Conservation (phyloP, 2,888 invertebrate species). For the Ametastegia equiseti region DNA sequence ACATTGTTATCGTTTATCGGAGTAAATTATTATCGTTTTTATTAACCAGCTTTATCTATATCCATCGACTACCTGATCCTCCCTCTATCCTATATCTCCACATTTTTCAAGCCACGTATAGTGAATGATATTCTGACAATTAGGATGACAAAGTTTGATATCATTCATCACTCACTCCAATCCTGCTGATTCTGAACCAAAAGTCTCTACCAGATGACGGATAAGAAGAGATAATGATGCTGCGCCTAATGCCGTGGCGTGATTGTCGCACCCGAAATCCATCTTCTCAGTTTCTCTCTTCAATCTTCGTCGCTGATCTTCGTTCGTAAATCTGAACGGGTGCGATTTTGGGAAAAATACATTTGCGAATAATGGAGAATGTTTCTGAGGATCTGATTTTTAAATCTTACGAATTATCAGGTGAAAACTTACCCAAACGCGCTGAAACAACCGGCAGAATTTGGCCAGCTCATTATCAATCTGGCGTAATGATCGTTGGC, state of each 20-base stretch:
- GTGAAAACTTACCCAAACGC: constrained; percentile 59
- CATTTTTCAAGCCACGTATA: constrained; percentile 40
- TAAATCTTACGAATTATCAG: too few species aligned
- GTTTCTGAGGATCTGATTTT: too few species aligned
- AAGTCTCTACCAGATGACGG: constrained; percentile 64
- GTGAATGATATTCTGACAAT: constrained; percentile 47
- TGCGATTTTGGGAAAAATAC: neutral
- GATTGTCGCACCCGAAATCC: constrained; percentile 74
- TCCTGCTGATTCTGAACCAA: neutral
- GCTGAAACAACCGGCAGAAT: constrained; percentile 72
- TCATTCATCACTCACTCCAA: neutral
- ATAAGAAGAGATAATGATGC: constrained; percentile 71
- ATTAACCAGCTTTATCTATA: neutral
- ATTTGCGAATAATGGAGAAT: neutral
- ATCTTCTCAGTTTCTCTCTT: constrained; percentile 66
- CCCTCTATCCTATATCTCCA: neutral
- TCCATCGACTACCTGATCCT: too few species aligned
- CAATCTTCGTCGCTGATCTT: neutral
- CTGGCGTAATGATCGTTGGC: constrained; percentile 68
- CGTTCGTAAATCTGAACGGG: constrained; percentile 39
- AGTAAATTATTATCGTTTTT: constrained; percentile 50
- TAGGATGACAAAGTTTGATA: neutral
- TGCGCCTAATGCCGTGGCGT: constrained; percentile 75
- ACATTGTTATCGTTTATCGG: constrained; percentile 45
- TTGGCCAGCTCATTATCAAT: constrained; percentile 73